Evolutionary conservation across 1,140 invertebrate genomes (phyloP), one percentile per base, ranked within the genome.

Genomic region (Gerris buenoi): DNA sequence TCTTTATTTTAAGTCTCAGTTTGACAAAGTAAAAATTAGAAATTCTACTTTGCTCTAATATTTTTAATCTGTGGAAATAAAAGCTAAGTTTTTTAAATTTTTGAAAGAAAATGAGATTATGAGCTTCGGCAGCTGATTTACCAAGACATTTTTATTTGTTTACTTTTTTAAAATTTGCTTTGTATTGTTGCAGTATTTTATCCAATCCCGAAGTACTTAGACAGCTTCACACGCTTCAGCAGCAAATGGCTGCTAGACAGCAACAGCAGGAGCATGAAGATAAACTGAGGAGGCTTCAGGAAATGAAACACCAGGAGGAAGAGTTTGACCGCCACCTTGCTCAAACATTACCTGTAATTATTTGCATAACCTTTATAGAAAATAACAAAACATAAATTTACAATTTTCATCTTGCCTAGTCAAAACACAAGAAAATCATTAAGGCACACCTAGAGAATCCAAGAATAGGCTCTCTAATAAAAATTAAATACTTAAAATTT

Each of bases 281-380:
- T 67, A 85, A 87, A 72, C 81, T 86, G 77, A 78, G 84, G 2
- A 86, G 86, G 73, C 70, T 86, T 63, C 84, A 85, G 66, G 85
- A 86, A 75, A 83, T 88, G 81, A 86, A 86, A 68, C 83, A 87
- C 71, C 86, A 87, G 69, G 88, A 89, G 71, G 86, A 88, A 63
- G 87, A 89, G 72, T 88, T 90, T 76, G 86, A 90, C 73, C 86
- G 88, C 74, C 87, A 90, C 76, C 78, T 88, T 60, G 86, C 87
- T 68, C 84, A 85, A 76, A 85, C 84, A 63, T 81, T 86, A 68
- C 83, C 83, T 68, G 83, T 85, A 74, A 80, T 78, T 77, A 66
- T 29, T 70, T 62, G 15, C n/a, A n/a, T n/a, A n/a, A n/a, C n/a
- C n/a, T n/a, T n/a, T n/a, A n/a, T n/a, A n/a, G n/a, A n/a, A n/a